These are phyloP conservation scores for Synodontis membranacea DNA, from an alignment of 2,113 vertebrate species.

Conservation along the genomic window DNA sequence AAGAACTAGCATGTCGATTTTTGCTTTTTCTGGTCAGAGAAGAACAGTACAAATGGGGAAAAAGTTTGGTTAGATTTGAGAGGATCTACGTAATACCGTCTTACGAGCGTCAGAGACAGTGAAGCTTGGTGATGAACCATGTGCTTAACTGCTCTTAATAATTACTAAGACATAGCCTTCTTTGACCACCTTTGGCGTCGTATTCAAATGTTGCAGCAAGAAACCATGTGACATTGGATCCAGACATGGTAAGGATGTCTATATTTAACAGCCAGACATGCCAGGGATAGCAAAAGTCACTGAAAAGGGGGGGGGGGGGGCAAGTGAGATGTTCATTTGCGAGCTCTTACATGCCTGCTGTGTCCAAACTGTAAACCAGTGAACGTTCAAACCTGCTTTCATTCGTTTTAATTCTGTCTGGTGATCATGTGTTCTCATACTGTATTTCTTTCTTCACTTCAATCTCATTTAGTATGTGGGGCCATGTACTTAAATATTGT, in stretches of 20 bases:
- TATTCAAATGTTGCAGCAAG: background rate
- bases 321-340: background rate
- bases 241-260: background rate
- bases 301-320: background rate
- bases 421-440: background rate
- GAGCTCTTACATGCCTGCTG: background rate
- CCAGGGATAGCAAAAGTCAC: background rate
- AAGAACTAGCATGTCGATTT: conserved; percentile 41
- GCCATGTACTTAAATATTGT: background rate
- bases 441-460: background rate
- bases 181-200: background rate
- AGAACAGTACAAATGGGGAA: conserved; percentile 6
- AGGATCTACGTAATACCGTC: background rate
- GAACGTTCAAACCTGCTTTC: background rate
- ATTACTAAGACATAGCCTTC: background rate
- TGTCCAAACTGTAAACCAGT: background rate
- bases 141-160: background rate
- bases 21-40: conserved; percentile 31
- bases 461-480: background rate
- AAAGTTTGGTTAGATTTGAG: background rate
- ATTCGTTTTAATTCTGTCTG: background rate
- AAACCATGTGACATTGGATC: background rate
- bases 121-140: background rate
- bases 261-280: conserved; percentile 7
- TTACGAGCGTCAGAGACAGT: background rate